A percentile compares a stretch with the other conserved stretches of the same genome.
Evolutionary conservation across 2,113 vertebrate genomes (phyloP).

Genomic region (Aphyosemion australe): DNA sequence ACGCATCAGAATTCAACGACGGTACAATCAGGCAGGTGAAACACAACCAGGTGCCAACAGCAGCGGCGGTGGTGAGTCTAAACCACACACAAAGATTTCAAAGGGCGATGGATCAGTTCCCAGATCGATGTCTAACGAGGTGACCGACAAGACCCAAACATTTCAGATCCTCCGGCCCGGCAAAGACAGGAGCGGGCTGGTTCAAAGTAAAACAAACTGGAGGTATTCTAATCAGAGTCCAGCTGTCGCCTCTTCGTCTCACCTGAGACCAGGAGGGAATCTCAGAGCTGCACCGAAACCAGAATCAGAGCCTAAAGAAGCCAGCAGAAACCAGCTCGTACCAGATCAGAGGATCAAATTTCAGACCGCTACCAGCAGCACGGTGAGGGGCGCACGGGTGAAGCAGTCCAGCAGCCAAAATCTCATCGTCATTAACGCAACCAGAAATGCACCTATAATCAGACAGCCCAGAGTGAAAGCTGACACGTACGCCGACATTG

Average conservation of each 20-base stretch:
- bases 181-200: not conserved
- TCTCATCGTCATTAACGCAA: rapidly evolving
- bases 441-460: not conserved
- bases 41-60: not conserved
- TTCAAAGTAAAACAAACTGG: not conserved
- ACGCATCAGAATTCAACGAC: constrained; percentile 12
- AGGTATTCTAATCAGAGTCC: not conserved
- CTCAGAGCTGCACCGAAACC: not conserved
- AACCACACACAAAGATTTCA: not conserved
- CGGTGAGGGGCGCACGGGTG: constrained; percentile 41
- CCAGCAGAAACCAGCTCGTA: not conserved
- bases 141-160: not conserved
- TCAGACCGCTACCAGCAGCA: constrained; percentile 26
- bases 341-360: not conserved
- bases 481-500: constrained; percentile 34
- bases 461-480: constrained; percentile 12
- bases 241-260: not conserved
- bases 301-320: not conserved
- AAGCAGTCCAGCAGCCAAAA: not conserved
- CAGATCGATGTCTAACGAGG: not conserved
- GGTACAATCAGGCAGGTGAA: constrained; percentile 9
- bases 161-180: not conserved
- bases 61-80: not conserved
- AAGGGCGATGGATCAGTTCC: not conserved
- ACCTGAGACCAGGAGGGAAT: not conserved